Conservation (phyloP, 23 tunicate species). For the Styela clava region DNA sequence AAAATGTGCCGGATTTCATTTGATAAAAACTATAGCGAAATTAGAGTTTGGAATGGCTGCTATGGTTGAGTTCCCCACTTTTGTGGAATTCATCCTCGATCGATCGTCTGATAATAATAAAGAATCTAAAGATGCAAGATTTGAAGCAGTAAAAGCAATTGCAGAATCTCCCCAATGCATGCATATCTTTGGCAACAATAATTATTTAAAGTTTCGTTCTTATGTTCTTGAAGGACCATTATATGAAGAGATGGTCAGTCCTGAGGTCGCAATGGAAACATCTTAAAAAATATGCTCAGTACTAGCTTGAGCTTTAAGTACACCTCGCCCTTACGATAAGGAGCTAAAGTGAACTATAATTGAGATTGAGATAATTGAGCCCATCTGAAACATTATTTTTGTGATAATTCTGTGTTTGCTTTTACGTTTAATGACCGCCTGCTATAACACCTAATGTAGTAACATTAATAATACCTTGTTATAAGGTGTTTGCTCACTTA, state of each 20-base stretch:
- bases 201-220: slow-evolving; percentile 49
- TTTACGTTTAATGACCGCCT: too few relatives aligned
- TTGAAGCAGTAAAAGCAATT: slow-evolving; percentile 47
- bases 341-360: too few relatives aligned
- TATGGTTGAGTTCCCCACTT: slow-evolving; percentile 46
- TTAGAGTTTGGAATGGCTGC: slow-evolving; percentile 66
- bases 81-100: slow-evolving; percentile 66
- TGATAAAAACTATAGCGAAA: slow-evolving; percentile 50
- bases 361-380: too few relatives aligned
- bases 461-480: too few relatives aligned
- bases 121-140: slow-evolving; percentile 60
- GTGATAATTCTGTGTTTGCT: too few relatives aligned
- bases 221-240: slow-evolving; percentile 74
- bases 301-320: too few relatives aligned
- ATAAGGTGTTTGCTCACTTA: too few relatives aligned
- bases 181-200: slow-evolving; percentile 66
- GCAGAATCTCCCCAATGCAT: slow-evolving; percentile 46
- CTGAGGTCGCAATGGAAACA: slow-evolving; percentile 28
- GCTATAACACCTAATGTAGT: too few relatives aligned
- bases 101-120: slow-evolving; percentile 46
- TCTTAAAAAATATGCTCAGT: neutral
- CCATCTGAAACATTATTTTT: too few relatives aligned
- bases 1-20: slow-evolving; percentile 59
- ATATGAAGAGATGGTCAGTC: slow-evolving; percentile 16
- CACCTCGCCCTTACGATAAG: too few relatives aligned